phyloP scores from a whole-genome alignment of 2,113 vertebrate species.

The Neodon shergylaensis region DNA sequence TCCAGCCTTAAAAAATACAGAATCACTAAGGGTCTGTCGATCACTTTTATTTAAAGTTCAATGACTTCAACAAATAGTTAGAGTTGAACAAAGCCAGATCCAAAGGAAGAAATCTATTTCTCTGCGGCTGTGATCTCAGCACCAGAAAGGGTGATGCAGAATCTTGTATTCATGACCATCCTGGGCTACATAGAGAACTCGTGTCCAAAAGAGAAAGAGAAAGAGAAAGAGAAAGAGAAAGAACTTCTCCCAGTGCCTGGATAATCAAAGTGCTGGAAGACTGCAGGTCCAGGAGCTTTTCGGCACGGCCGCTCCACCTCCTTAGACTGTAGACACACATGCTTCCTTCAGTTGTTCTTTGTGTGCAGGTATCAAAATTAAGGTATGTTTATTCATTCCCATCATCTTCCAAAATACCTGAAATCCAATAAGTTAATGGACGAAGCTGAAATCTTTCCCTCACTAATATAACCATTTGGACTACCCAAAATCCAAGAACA shows the following conservation, averaged over 20 bases:
- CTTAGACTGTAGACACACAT: fast-evolving
- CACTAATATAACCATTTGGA: not conserved
- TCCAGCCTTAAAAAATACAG: not conserved
- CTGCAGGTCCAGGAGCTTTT: not conserved
- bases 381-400: not conserved
- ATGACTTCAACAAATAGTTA: conserved; percentile 42
- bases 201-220: not conserved
- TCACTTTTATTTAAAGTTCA: not conserved
- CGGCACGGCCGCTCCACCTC: not conserved
- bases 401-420: conserved; percentile 31
- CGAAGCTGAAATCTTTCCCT: not conserved
- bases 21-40: not conserved
- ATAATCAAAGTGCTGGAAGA: not conserved
- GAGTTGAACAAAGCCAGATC: not conserved
- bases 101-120: not conserved
- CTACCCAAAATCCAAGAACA: not conserved
- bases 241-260: not conserved
- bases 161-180: not conserved
- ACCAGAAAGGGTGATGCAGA: not conserved
- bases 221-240: not conserved
- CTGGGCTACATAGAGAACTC: not conserved
- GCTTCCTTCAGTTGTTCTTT: not conserved
- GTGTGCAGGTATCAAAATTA: not conserved
- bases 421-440: conserved; percentile 10
- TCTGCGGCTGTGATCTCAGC: not conserved